phyloP scores from a whole-genome alignment of 2,113 vertebrate species.

The Nannospalax galili region DNA sequence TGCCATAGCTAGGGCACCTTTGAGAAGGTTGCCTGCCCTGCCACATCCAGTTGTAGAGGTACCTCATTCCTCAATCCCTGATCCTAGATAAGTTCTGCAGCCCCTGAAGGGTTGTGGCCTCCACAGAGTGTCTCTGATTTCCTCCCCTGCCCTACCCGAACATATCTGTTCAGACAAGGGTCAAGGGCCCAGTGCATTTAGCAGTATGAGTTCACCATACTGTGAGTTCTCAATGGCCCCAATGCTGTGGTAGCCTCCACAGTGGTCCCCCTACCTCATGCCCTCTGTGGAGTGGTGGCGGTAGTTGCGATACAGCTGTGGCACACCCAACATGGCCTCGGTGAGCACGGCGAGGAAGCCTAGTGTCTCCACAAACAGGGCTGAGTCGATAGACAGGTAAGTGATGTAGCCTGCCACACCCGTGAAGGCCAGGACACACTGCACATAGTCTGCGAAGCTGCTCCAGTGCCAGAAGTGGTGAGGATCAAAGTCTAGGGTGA shows the following conservation, averaged over 20 bases:
- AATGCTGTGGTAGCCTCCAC: background rate
- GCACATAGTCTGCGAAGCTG: constrained; percentile 95
- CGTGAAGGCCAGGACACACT: constrained; percentile 95
- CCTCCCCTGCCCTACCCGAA: rapidly evolving
- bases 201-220: background rate
- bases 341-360: constrained; percentile 97
- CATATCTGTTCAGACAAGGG: background rate
- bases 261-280: constrained; percentile 91
- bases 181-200: background rate
- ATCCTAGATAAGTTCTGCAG: background rate
- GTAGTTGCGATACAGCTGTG: constrained; percentile 96
- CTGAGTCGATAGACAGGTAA: constrained; percentile 95
- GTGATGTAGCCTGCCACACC: constrained; percentile 92
- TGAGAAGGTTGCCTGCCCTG: background rate
- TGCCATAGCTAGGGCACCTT: background rate
- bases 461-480: constrained; percentile 97
- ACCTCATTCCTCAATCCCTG: background rate
- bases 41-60: rapidly evolving
- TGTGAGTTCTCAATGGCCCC: background rate
- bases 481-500: constrained; percentile 93
- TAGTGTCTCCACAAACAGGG: constrained; percentile 93
- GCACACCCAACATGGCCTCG: constrained; percentile 95
- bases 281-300: constrained; percentile 96
- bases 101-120: rapidly evolving
- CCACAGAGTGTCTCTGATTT: background rate